Evolutionary conservation across 2,797 vertebrate species (phyloP).

Genomic region (Catamblyrhynchus diadema): DNA sequence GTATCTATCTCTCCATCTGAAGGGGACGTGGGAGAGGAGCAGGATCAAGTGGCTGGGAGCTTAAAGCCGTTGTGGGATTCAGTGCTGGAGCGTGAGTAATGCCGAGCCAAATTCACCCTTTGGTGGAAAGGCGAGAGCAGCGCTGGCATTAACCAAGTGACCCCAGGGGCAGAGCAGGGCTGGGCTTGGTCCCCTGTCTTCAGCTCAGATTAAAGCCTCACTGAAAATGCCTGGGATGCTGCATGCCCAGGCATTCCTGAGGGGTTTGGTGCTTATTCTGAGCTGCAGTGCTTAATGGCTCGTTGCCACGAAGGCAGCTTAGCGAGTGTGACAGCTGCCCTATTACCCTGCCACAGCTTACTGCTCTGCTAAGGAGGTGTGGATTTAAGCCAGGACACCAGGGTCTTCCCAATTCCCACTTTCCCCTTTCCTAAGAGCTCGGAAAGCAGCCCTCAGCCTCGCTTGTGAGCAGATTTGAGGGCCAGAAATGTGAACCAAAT

Average conservation of each 20-base stretch:
- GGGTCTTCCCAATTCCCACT: not conserved
- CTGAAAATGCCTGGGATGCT: not conserved
- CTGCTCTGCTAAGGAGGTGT: not conserved
- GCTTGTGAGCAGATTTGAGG: not conserved
- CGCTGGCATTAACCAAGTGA: not conserved
- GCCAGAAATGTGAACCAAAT: not conserved
- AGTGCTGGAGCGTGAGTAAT: constrained; percentile 21
- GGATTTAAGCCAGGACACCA: not conserved
- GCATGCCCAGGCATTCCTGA: not conserved
- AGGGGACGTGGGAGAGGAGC: constrained; percentile 54
- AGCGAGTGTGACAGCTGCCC: constrained; percentile 48
- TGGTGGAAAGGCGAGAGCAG: not conserved
- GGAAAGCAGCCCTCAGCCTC: not conserved
- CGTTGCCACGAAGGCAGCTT: constrained; percentile 24
- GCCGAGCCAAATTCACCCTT: not conserved
- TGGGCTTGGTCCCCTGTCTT: not conserved
- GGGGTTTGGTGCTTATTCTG: constrained; percentile 4
- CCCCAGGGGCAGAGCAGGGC: not conserved
- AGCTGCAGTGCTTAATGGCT: constrained; percentile 27
- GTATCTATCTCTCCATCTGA: constrained; percentile 37
- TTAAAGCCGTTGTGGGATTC: constrained; percentile 27
- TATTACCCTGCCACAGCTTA: not conserved
- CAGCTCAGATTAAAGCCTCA: not conserved
- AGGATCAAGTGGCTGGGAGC: constrained; percentile 35
- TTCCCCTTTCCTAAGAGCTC: not conserved